Base-by-base conservation (phyloP, 2,888 invertebrate genomes). In the Corythucha ciliata region DNA sequence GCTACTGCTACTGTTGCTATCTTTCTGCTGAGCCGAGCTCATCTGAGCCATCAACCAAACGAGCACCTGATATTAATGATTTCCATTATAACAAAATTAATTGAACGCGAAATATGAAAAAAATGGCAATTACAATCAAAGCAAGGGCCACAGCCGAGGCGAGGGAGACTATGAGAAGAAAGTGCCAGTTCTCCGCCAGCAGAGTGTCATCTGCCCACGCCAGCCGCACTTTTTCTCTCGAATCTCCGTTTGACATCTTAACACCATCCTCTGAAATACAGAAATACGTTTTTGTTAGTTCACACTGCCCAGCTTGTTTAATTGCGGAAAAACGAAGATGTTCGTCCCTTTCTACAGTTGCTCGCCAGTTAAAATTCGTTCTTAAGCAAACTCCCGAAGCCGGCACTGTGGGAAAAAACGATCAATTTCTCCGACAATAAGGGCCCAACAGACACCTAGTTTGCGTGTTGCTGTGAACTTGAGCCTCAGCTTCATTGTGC, bases 31-130 rank as follows among this genome's bases (percentile, higher is more conserved):
- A 27, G 52, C 44, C 39, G 58, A 56, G 49, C 59, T 55, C 61
- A 62, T 62, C 54, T 61, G 62, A 52, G 58, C 62, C 54, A 59
- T 61, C 48, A 61, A 54, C 62, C 62, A 62, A 52, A 61, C 49
- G 41, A 62, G 49, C 36, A 62, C 55, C 62, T 62, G 45, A 7
- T 54, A 55, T 40, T 26, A 16, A 20, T 29, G 12, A 10, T 10
- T 29, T 29, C 8, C 8, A 10, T 29, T 29, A 29, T 34, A 10
- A 34, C 14, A 6, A 34, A 4, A 34, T 14, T 18, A 16, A 34
- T 34, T 34, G 14, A 4, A 10, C 18, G 34, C 10, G 4, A 34
- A 34, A n/a, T n/a, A n/a, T n/a, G 34, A 34, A 34, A 3, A 41
- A 21, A 21, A 22, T 39, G 12, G n/a, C 7, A 27, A 42, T 50